Evolutionary conservation across 1,140 invertebrate genomes (phyloP).

Genomic region (Heliconius himera): DNA sequence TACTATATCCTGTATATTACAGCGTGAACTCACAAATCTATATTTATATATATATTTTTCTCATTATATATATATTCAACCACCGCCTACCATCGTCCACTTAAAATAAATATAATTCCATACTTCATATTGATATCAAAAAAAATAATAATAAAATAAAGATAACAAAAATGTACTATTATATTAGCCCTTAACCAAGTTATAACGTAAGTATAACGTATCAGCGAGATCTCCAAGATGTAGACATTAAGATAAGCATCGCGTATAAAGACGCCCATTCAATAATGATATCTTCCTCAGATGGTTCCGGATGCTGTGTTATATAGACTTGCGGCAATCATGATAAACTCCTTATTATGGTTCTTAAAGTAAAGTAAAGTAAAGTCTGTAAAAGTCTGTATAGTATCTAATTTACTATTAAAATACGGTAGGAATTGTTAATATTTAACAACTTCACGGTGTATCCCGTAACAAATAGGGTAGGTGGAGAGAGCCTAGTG

Average conservation of each 20-base stretch:
- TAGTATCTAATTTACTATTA: neutral
- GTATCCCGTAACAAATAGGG: no score
- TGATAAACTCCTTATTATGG: neutral
- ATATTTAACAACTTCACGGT: no score
- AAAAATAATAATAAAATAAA: no score
- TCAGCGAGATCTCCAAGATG: neutral
- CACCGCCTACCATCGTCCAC: no score
- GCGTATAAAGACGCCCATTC: constrained; percentile 3
- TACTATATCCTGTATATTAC: neutral
- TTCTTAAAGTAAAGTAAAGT: no score
- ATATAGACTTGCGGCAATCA: neutral
- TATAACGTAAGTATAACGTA: neutral
- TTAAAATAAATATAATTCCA: no score
- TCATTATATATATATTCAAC: no score
- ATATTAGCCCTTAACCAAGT: neutral
- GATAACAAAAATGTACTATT: neutral
- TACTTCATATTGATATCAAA: no score
- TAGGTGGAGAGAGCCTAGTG: no score
- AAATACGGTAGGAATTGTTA: no score
- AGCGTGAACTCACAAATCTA: neutral
- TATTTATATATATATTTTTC: no score
- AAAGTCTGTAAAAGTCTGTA: no score
- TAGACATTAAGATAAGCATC: neutral
- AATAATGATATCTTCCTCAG: constrained; percentile 1
- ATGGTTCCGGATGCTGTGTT: neutral